These are phyloP conservation scores for Neofelis nebulosa DNA, from an alignment of 2,113 vertebrate genomes.

Conservation along the genomic window DNA sequence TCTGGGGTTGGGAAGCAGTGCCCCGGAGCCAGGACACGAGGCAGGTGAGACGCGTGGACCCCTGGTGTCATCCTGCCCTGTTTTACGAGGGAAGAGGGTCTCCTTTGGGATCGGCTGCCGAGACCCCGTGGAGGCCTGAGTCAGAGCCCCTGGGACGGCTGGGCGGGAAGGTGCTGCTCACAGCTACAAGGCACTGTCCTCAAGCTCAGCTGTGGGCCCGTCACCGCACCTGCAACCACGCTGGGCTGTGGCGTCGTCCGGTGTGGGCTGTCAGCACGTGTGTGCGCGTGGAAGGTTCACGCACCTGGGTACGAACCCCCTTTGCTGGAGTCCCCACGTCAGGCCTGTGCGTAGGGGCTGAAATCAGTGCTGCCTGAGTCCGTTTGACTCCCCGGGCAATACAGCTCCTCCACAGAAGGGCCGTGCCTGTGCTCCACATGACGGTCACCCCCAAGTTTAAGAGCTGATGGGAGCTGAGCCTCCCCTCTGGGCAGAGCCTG, in stretches of 20 bases:
- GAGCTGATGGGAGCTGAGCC: neutral
- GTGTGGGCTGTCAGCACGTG: rapidly evolving
- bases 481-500: neutral
- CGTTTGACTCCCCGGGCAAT: neutral
- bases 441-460: neutral
- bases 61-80: rapidly evolving
- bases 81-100: neutral
- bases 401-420: rapidly evolving
- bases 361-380: neutral
- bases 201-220: rapidly evolving
- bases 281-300: rapidly evolving
- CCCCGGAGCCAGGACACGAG: no score
- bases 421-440: rapidly evolving
- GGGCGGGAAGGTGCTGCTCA: rapidly evolving
- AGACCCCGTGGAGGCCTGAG: neutral
- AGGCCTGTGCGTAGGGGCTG: neutral
- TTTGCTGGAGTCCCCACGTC: neutral
- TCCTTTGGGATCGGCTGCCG: neutral
- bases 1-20: neutral
- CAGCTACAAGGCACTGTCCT: rapidly evolving
- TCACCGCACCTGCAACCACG: rapidly evolving
- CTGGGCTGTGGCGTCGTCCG: rapidly evolving
- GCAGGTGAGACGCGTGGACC: rapidly evolving
- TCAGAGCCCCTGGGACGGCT: neutral
- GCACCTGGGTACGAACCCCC: neutral